Conservation (phyloP, 2,797 vertebrate genomes). For the Cephalopachus bancanus region DNA sequence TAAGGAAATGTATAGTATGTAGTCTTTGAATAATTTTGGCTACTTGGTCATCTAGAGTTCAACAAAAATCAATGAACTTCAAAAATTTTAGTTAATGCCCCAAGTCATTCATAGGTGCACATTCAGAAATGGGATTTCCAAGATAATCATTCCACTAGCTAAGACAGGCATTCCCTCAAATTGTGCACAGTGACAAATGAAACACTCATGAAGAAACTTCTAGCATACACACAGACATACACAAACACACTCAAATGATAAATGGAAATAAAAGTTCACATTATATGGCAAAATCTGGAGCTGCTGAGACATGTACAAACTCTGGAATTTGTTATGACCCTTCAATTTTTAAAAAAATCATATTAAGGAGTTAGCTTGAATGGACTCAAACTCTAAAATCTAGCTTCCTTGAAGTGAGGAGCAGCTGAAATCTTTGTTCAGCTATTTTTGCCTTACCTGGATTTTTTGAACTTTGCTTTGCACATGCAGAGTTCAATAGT, state of each 20-base stretch:
- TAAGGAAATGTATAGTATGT: background rate
- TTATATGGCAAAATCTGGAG: background rate
- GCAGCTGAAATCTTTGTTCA: background rate
- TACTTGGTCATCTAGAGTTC: background rate
- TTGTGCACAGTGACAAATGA: background rate
- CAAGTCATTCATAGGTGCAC: background rate
- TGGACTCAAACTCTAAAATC: background rate
- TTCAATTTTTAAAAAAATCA: background rate
- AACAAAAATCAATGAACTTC: constrained; percentile 20
- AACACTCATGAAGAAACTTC: background rate
- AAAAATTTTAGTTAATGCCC: background rate
- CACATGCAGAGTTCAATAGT: background rate
- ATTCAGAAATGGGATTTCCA: background rate
- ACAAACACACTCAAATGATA: background rate
- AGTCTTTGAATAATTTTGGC: background rate
- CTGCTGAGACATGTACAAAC: background rate
- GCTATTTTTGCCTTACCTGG: background rate
- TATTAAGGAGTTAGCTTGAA: background rate
- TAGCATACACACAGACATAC: background rate
- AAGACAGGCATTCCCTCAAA: background rate
- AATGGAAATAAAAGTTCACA: background rate
- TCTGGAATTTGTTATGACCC: background rate
- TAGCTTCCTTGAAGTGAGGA: background rate
- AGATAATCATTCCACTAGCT: background rate
- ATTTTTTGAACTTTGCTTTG: background rate